These are phyloP conservation scores for Corythaeola cristata DNA, from an alignment of 2,113 vertebrate genomes.

Conservation along the genomic window DNA sequence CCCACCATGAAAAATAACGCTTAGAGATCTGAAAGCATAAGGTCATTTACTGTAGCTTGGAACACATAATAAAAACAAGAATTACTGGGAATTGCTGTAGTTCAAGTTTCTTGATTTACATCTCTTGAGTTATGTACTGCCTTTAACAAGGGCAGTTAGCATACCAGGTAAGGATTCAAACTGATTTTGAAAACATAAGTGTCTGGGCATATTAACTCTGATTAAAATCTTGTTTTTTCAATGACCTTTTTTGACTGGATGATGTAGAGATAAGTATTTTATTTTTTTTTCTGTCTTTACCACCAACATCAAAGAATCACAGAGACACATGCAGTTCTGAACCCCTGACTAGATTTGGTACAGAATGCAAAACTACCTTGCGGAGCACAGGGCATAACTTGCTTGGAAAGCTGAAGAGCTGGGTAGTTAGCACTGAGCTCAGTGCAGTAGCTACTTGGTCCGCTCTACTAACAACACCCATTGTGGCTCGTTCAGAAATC, in stretches of 20 bases:
- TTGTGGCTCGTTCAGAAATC: background rate
- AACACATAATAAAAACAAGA: background rate
- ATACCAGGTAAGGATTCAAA: background rate
- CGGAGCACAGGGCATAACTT: background rate
- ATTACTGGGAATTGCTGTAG: background rate
- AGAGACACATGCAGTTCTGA: background rate
- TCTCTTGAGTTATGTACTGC: background rate
- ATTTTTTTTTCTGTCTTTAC: background rate
- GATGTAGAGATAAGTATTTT: background rate
- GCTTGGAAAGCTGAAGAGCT: background rate
- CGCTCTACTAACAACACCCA: background rate
- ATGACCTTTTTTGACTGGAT: background rate
- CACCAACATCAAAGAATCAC: background rate
- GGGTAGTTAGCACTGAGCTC: background rate
- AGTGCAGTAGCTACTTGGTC: background rate
- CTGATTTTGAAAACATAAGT: background rate
- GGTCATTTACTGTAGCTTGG: background rate
- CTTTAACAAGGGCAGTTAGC: background rate
- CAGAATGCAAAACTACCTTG: background rate
- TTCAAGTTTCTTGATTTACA: background rate
- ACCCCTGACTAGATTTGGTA: background rate
- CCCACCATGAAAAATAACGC: background rate
- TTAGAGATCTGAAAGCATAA: background rate
- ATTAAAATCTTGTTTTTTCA: background rate
- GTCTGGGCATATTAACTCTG: background rate